Conservation (phyloP, 2,113 vertebrate species). For the Cyanistes caeruleus region DNA sequence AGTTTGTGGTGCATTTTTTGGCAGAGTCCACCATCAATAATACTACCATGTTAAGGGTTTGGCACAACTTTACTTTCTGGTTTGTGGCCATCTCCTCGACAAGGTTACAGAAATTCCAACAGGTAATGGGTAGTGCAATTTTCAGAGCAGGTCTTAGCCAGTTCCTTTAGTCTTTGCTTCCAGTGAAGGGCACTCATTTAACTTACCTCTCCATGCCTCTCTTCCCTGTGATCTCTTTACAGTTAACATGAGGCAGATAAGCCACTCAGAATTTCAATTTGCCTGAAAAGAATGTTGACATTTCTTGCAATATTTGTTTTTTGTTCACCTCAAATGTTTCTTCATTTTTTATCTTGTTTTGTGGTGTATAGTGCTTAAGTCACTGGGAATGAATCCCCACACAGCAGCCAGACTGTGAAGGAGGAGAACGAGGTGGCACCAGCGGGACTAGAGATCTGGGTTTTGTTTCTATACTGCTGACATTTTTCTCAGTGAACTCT, state of each 20-base stretch:
- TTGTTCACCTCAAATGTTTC: neutral
- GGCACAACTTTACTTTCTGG: neutral
- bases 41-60: neutral
- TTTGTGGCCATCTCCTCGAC: neutral
- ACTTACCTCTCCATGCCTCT: neutral
- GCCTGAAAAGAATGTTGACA: neutral
- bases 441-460: neutral
- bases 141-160: neutral
- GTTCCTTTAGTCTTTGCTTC: neutral
- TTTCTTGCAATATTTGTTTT: neutral
- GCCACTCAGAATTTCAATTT: neutral
- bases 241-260: neutral
- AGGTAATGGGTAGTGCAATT: neutral
- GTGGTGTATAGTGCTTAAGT: neutral
- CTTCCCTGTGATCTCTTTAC: neutral
- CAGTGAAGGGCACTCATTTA: neutral
- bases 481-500: fast-evolving
- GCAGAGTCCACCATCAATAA: neutral
- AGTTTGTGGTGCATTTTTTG: neutral
- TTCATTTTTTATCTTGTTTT: neutral
- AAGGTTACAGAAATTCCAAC: neutral
- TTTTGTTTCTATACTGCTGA: neutral
- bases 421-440: neutral
- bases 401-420: neutral
- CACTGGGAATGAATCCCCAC: neutral